A percentile compares a stretch with the other conserved stretches of the same genome.
Conservation (phyloP, 2,888 invertebrate genomes). For the Dorcus hopei region DNA sequence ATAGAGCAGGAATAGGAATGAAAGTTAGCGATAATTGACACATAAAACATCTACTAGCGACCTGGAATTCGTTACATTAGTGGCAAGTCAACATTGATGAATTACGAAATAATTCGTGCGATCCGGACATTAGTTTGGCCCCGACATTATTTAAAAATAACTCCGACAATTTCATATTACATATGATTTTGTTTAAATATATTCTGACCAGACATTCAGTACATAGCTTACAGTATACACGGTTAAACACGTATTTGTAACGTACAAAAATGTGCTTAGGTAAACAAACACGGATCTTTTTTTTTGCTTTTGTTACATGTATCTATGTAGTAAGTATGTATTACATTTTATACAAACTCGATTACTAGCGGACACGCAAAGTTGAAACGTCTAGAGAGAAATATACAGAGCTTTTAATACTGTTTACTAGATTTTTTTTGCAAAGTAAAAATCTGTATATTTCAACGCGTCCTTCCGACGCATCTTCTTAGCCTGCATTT, state of each 20-base stretch:
- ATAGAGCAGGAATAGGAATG: constrained; percentile 5
- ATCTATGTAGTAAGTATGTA: constrained; percentile 2
- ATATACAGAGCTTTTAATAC: not conserved
- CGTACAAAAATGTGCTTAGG: not conserved
- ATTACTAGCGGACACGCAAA: not conserved
- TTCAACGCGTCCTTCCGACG: not conserved
- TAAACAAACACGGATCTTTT: constrained; percentile 1
- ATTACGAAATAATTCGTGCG: constrained; percentile 1
- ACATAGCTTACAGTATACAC: constrained; percentile 12
- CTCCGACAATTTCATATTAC: constrained; percentile 1
- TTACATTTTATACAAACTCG: not conserved
- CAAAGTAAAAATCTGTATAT: not conserved
- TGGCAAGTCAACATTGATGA: constrained; percentile 11
- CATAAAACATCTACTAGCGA: constrained; percentile 6
- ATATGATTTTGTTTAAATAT: constrained; percentile 2
- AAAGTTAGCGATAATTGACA: not conserved
- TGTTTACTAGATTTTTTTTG: not conserved
- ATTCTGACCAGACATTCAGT: constrained; percentile 16
- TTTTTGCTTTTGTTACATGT: constrained; percentile 2
- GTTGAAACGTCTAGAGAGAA: not conserved
- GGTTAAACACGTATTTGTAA: constrained; percentile 2
- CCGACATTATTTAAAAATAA: constrained; percentile 4
- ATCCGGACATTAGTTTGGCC: constrained; percentile 6
- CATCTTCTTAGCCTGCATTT: not conserved
- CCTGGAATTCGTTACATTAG: constrained; percentile 13